Conservation (phyloP, 2,113 vertebrate genomes). For the Copsychus sechellarum region DNA sequence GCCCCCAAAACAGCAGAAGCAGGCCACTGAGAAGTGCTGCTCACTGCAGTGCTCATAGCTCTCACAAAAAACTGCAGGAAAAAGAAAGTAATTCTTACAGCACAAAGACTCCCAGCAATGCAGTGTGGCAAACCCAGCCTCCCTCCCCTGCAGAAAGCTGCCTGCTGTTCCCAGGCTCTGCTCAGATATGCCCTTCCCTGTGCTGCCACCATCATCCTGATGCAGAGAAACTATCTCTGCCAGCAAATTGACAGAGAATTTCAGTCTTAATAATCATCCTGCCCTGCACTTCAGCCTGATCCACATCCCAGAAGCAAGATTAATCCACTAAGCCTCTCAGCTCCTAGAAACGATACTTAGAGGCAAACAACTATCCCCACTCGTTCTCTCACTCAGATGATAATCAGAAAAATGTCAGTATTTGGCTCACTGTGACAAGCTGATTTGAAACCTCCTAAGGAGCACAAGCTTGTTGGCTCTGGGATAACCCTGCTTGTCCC, state of each 20-base stretch:
- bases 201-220: not conserved
- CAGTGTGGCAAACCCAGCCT: not conserved
- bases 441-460: slow-evolving; percentile 35
- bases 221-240: slow-evolving; percentile 54
- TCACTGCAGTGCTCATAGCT: not conserved
- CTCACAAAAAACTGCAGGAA: not conserved
- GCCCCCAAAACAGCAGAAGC: not conserved
- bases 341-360: slow-evolving; percentile 60
- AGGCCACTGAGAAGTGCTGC: not conserved
- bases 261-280: slow-evolving; percentile 69
- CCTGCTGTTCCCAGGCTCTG: not conserved
- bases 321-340: slow-evolving; percentile 68
- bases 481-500: not conserved
- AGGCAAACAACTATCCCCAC: slow-evolving; percentile 57
- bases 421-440: slow-evolving; percentile 53
- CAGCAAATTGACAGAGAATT: slow-evolving; percentile 66
- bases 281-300: slow-evolving; percentile 63
- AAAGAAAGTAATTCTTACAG: not conserved
- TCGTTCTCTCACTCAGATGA: slow-evolving; percentile 44
- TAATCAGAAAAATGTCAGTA: slow-evolving; percentile 60
- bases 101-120: not conserved
- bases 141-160: not conserved
- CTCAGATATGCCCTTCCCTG: not conserved
- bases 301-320: slow-evolving; percentile 65
- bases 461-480: not conserved